Evolutionary conservation across 2,113 vertebrate genomes (phyloP).

Genomic region (Brachyhypopomus gauderio): DNA sequence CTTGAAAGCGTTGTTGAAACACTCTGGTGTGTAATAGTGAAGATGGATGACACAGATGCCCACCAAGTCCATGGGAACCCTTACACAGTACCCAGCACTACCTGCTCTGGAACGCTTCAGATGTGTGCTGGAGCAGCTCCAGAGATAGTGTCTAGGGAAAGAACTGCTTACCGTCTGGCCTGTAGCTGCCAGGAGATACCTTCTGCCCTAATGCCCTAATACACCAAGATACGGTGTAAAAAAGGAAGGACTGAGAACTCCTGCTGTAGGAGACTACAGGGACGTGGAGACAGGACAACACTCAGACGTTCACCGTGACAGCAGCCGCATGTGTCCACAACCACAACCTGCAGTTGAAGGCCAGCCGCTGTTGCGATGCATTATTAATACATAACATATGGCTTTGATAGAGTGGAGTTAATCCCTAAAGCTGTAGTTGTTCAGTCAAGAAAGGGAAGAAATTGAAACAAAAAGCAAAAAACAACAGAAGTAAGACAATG

Average conservation of each 20-base stretch:
- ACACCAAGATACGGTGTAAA: too few species aligned
- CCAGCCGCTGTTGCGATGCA: too few species aligned
- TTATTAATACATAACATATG: background rate
- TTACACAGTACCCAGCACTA: conserved; percentile 79
- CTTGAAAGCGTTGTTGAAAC: conserved; percentile 20
- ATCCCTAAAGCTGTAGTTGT: too few species aligned
- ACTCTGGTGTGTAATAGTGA: background rate
- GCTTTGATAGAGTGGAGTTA: background rate
- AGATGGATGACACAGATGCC: conserved; percentile 73
- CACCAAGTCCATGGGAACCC: conserved; percentile 75
- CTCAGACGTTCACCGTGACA: conserved; percentile 70
- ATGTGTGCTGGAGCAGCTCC: conserved; percentile 68
- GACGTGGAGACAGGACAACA: conserved; percentile 47
- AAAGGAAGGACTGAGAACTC: too few species aligned
- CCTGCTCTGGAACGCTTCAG: conserved; percentile 74
- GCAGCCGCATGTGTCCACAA: conserved; percentile 80
- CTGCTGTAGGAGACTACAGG: conserved; percentile 9
- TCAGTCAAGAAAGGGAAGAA: too few species aligned
- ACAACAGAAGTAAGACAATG: too few species aligned
- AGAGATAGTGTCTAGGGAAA: conserved; percentile 81
- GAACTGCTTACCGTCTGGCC: conserved; percentile 77
- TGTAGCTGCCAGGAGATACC: background rate
- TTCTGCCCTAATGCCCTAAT: background rate
- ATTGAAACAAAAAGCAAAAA: too few species aligned
- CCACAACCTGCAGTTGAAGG: conserved; percentile 61